Conservation (phyloP, 2,888 invertebrate species). For the Diachrysia chrysitis region DNA sequence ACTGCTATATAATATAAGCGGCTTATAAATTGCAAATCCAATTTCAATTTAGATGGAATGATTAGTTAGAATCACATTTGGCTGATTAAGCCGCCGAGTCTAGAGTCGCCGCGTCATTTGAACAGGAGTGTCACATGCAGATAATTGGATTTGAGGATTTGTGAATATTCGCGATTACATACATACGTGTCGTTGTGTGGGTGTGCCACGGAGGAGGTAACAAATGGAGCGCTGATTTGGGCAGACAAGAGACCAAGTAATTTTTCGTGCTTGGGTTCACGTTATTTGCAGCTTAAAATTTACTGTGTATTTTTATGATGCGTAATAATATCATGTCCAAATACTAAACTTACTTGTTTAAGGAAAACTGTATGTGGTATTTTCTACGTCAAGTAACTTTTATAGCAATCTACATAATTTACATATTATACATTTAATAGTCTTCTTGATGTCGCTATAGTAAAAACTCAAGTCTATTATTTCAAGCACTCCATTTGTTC, state of each 20-base stretch:
- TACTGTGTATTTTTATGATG: no score
- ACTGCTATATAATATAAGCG: neutral
- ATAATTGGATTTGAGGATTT: constrained; percentile 22
- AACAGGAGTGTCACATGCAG: constrained; percentile 10
- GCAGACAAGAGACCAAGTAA: neutral
- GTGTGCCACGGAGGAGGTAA: neutral
- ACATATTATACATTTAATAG: no score
- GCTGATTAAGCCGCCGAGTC: constrained; percentile 6
- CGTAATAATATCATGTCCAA: no score
- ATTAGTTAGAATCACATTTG: constrained; percentile 14
- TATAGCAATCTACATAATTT: no score
- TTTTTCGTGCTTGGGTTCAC: neutral
- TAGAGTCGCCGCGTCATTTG: neutral
- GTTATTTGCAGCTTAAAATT: neutral
- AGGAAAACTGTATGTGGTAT: no score
- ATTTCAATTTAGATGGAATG: constrained; percentile 18
- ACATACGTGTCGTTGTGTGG: neutral
- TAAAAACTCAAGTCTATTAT: neutral
- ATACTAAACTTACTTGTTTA: no score
- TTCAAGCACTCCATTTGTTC: neutral
- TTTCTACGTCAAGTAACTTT: no score
- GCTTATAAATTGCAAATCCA: constrained; percentile 6
- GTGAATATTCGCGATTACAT: constrained; percentile 13
- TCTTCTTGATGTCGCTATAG: neutral
- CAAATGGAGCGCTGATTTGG: neutral